Evolutionary conservation across 2,797 vertebrate species (phyloP).

Genomic region (Meriones psammophilus): DNA sequence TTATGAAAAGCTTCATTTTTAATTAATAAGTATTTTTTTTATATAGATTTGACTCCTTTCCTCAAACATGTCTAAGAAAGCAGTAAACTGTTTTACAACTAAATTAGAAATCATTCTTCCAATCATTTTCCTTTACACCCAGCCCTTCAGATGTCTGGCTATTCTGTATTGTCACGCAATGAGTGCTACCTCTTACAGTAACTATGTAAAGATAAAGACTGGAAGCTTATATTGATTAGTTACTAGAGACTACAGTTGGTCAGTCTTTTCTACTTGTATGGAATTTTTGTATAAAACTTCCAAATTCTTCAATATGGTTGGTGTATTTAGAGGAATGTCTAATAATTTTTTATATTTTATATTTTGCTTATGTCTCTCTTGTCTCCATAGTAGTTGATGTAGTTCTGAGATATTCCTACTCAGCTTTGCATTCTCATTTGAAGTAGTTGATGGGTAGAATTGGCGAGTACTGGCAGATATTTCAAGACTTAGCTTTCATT

Average conservation of each 20-base stretch:
- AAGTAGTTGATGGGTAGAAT: slow-evolving; percentile 1
- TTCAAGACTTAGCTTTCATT: slow-evolving; percentile 17
- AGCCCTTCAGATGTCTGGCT: slow-evolving; percentile 11
- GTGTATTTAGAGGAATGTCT: neutral
- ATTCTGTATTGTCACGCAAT: neutral
- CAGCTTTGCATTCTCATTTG: slow-evolving; percentile 3
- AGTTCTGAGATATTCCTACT: neutral
- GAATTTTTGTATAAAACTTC: slow-evolving; percentile 43
- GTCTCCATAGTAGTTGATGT: neutral
- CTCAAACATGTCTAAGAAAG: neutral
- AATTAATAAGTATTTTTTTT: neutral
- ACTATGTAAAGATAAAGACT: slow-evolving; percentile 1
- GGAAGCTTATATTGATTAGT: neutral
- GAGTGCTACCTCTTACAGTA: neutral
- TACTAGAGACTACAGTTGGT: neutral
- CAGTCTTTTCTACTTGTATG: slow-evolving; percentile 38
- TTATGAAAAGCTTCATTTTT: slow-evolving; percentile 15
- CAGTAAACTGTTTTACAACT: slow-evolving; percentile 25
- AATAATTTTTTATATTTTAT: neutral
- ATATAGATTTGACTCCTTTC: neutral
- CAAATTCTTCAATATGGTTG: neutral
- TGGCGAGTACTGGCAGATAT: neutral
- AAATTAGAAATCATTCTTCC: neutral
- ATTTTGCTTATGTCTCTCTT: neutral
- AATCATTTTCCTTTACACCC: neutral